Evolutionary conservation across 30 jellyfish, hydroid and myxozoan genomes (phyloP).

Genomic region (Hydractinia echinata): DNA sequence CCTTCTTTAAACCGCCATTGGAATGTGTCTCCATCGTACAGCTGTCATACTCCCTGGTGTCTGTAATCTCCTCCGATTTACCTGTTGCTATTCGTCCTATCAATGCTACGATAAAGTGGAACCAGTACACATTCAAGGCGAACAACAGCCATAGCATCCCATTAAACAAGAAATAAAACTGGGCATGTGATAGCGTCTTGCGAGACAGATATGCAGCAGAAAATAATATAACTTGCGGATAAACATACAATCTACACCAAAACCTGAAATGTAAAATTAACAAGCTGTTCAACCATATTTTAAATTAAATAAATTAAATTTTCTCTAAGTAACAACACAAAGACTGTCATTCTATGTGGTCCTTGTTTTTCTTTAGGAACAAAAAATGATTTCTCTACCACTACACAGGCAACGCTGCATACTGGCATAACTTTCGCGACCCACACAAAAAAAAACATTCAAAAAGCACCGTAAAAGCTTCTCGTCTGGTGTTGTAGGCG

Average conservation of each 20-base stretch:
- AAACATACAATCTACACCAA: slow-evolving; percentile 52
- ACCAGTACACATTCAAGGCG: slow-evolving; percentile 73
- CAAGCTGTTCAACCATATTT: background rate
- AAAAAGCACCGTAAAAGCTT: too few species aligned
- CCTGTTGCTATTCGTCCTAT: slow-evolving; percentile 66
- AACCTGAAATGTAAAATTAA: slow-evolving; percentile 46
- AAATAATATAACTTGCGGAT: slow-evolving; percentile 62
- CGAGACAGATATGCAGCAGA: slow-evolving; percentile 57
- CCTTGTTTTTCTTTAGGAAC: too few species aligned
- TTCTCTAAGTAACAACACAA: background rate
- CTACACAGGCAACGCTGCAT: too few species aligned
- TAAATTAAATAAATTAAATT: background rate
- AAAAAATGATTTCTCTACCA: too few species aligned
- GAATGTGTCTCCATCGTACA: too few species aligned
- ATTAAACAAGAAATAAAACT: slow-evolving; percentile 78
- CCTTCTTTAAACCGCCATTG: too few species aligned
- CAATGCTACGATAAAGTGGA: slow-evolving; percentile 63
- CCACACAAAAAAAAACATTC: too few species aligned
- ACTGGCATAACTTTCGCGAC: too few species aligned
- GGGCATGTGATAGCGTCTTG: slow-evolving; percentile 22
- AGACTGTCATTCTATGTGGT: background rate
- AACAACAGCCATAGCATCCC: slow-evolving; percentile 59
- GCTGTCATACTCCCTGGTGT: slow-evolving; percentile 58
- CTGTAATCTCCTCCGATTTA: slow-evolving; percentile 60
- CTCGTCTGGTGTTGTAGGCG: too few species aligned